Evolutionary conservation across 30 jellyfish, hydroid and myxozoan genomes (phyloP).

Genomic region (Haliclystus octoradiatus): DNA sequence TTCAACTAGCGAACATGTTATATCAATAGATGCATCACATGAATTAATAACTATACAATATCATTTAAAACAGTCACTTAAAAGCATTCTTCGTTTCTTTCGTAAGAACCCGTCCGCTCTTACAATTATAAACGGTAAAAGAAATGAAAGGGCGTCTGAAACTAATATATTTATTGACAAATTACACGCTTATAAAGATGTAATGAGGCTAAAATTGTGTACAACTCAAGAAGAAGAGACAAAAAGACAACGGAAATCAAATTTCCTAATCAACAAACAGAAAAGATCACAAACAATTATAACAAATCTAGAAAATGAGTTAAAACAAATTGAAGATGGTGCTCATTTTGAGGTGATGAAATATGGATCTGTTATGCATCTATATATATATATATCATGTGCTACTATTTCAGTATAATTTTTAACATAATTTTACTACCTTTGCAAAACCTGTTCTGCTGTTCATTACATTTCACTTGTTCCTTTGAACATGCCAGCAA

Average conservation of each 20-base stretch:
- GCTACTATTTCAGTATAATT: too few relatives aligned
- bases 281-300: conserved; percentile 47
- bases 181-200: conserved; percentile 33
- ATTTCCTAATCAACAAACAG: conserved; percentile 36
- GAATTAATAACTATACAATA: conserved; percentile 12
- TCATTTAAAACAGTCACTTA: conserved; percentile 18
- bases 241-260: conserved; percentile 44
- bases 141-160: conserved; percentile 73
- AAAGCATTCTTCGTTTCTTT: conserved; percentile 42
- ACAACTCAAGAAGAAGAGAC: conserved; percentile 79
- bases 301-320: conserved; percentile 35
- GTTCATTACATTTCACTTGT: not conserved
- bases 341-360: too few relatives aligned
- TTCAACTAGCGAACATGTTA: conserved; percentile 33
- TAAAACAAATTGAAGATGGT: conserved; percentile 30
- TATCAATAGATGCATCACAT: conserved; percentile 16
- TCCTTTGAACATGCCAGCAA: too few relatives aligned
- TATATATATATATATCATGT: too few relatives aligned
- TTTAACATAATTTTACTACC: not conserved
- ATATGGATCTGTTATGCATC: too few relatives aligned
- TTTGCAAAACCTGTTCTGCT: not conserved
- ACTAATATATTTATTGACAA: conserved; percentile 53
- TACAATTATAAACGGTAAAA: conserved; percentile 42
- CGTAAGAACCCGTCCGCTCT: conserved; percentile 70
- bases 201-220: conserved; percentile 40